Evolutionary conservation across 2,113 vertebrate species (phyloP).

Genomic region (Pomatorhinus ruficollis): DNA sequence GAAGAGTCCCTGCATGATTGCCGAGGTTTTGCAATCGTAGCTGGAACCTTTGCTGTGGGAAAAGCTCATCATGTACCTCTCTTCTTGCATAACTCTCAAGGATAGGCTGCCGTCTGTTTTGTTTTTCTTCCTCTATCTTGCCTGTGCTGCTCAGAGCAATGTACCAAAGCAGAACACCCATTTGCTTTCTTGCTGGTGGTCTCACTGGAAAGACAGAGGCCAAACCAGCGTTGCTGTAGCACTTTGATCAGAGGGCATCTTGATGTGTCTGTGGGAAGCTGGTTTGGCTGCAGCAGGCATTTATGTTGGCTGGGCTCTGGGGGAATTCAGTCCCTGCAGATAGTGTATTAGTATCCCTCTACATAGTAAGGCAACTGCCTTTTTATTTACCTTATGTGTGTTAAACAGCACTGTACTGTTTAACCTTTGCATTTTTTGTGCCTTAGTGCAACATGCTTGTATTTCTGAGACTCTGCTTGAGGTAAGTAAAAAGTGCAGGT

Average conservation of each 20-base stretch:
- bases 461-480: background rate
- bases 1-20: background rate
- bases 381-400: background rate
- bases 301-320: background rate
- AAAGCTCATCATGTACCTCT: background rate
- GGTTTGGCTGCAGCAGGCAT: background rate
- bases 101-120: background rate
- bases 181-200: background rate
- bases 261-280: background rate
- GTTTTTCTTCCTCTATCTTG: background rate
- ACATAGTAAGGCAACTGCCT: background rate
- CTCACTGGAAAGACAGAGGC: background rate
- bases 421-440: background rate
- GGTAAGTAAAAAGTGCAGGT: background rate
- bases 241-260: background rate
- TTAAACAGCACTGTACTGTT: background rate
- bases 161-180: background rate
- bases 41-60: conserved; percentile 11
- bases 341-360: background rate
- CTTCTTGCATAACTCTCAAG: background rate
- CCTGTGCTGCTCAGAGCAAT: background rate
- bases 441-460: background rate
- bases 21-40: background rate
- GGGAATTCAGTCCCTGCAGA: background rate
- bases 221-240: background rate